phyloP scores from a whole-genome alignment of 2,113 vertebrate genomes.

The Varanus salvator region DNA sequence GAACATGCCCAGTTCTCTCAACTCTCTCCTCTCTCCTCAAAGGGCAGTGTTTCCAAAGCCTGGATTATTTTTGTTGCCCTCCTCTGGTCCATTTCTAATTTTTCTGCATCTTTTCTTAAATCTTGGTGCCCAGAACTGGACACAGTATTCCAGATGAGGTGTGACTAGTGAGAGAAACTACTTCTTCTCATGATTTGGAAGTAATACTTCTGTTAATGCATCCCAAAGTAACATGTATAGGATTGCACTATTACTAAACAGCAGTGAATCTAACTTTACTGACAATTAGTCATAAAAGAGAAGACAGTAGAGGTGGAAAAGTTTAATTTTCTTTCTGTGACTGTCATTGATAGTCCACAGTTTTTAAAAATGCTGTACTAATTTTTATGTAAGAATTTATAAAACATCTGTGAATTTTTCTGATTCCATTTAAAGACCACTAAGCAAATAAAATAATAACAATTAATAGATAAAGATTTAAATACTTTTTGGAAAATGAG shows the following conservation, averaged over 20 bases:
- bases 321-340: not conserved
- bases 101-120: too few relatives aligned
- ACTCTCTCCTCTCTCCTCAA: too few relatives aligned
- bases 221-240: too few relatives aligned
- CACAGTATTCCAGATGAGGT: too few relatives aligned
- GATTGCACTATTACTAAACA: not conserved
- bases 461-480: conserved; percentile 50
- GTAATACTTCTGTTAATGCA: too few relatives aligned
- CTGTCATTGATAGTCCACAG: not conserved
- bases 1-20: too few relatives aligned
- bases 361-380: conserved; percentile 16
- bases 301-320: not conserved
- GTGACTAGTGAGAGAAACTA: too few relatives aligned
- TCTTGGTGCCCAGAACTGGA: too few relatives aligned
- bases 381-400: conserved; percentile 27
- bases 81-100: too few relatives aligned
- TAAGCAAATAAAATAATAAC: conserved; percentile 44
- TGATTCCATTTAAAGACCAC: not conserved
- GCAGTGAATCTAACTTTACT: not conserved
- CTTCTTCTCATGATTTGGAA: too few relatives aligned
- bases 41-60: too few relatives aligned
- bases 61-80: too few relatives aligned
- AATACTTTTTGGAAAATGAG: conserved; percentile 36
- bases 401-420: conserved; percentile 22
- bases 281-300: conserved; percentile 1